These are phyloP conservation scores for Nerophis lumbriciformis DNA, from an alignment of 2,113 vertebrate genomes.

Conservation along the genomic window DNA sequence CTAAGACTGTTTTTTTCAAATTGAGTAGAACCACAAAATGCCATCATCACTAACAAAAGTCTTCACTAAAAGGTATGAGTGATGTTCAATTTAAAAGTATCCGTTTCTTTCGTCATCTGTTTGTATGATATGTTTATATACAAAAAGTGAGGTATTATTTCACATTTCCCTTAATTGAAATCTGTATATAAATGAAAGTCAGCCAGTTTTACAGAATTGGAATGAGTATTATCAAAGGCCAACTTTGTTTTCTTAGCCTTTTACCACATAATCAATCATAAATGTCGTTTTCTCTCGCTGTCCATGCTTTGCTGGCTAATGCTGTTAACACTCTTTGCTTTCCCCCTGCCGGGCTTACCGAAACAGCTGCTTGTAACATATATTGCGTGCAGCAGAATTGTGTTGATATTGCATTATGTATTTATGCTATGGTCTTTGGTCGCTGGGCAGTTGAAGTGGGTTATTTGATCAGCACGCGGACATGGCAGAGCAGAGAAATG, in stretches of 20 bases:
- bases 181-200: too few species aligned
- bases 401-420: slow-evolving; percentile 51
- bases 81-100: too few species aligned
- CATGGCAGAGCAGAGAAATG: slow-evolving; percentile 18
- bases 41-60: too few species aligned
- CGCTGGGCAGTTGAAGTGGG: slow-evolving; percentile 17
- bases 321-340: slow-evolving; percentile 22
- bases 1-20: too few species aligned
- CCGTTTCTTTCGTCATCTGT: too few species aligned
- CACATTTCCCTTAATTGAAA: too few species aligned
- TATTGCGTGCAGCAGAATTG: slow-evolving; percentile 32
- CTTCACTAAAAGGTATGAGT: too few species aligned
- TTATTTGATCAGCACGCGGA: slow-evolving; percentile 50
- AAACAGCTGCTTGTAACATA: slow-evolving; percentile 48
- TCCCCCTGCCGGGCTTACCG: slow-evolving; percentile 16
- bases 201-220: background rate
- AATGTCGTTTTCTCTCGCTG: slow-evolving; percentile 18
- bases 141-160: too few species aligned
- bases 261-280: slow-evolving; percentile 26
- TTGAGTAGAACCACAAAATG: too few species aligned
- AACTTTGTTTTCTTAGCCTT: slow-evolving; percentile 13
- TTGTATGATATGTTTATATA: too few species aligned
- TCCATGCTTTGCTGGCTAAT: slow-evolving; percentile 31
- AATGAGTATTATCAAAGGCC: background rate
- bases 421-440: slow-evolving; percentile 34